These are phyloP conservation scores for Podocnemis expansa DNA, from an alignment of 2,113 vertebrate genomes.

Conservation along the genomic window DNA sequence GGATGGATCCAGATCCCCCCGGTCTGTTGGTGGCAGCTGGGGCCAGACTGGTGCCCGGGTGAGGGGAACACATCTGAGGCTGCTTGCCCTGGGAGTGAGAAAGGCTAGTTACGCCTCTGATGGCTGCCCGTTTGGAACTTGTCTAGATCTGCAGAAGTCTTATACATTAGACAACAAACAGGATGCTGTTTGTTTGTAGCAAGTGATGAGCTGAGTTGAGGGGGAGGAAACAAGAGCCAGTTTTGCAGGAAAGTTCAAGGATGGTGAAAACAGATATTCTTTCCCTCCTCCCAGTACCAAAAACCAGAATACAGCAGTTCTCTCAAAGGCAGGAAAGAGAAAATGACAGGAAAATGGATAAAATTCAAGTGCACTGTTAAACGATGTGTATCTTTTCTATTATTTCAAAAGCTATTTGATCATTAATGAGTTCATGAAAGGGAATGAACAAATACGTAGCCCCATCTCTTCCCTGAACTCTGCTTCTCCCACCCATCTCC, in stretches of 20 bases:
- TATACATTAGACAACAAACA: conserved; percentile 32
- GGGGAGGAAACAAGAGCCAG: neutral
- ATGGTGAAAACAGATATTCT: conserved; percentile 14
- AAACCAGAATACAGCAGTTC: conserved; percentile 55
- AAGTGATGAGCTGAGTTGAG: conserved; percentile 20
- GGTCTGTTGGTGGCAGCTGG: too few relatives aligned
- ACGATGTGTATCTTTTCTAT: conserved; percentile 34
- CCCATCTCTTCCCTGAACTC: neutral
- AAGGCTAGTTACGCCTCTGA: too few relatives aligned
- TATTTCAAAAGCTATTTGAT: conserved; percentile 46
- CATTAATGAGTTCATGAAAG: conserved; percentile 37
- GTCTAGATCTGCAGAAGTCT: conserved; percentile 23
- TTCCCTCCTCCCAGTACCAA: conserved; percentile 24
- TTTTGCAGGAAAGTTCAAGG: conserved; percentile 59
- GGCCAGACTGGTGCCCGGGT: too few relatives aligned
- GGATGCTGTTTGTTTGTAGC: neutral
- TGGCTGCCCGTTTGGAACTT: too few relatives aligned
- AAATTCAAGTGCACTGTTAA: conserved; percentile 35
- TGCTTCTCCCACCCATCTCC: neutral
- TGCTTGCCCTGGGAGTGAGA: too few relatives aligned
- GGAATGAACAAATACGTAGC: conserved; percentile 6
- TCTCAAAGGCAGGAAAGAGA: conserved; percentile 52
- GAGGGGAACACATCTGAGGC: too few relatives aligned
- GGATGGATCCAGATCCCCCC: too few relatives aligned
- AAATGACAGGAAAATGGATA: conserved; percentile 54